phyloP scores from a whole-genome alignment of 2,797 vertebrate genomes.

The Scyliorhinus canicula region DNA sequence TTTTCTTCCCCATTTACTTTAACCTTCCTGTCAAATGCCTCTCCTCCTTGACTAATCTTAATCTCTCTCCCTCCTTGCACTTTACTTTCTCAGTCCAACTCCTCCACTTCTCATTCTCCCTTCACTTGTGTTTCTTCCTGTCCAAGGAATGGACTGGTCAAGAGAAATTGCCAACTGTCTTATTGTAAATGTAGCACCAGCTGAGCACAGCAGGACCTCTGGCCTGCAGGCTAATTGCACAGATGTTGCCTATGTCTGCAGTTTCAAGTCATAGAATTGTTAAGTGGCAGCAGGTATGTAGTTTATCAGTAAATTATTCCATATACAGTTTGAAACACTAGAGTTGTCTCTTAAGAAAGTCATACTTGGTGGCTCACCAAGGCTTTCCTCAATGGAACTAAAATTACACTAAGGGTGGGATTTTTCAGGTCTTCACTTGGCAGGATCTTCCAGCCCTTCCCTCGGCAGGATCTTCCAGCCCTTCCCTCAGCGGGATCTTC shows the following conservation, averaged over 20 bases:
- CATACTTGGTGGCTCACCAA: not conserved
- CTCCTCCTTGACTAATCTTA: not conserved
- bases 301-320: not conserved
- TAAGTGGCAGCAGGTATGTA: not conserved
- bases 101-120: too few species aligned
- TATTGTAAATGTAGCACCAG: not conserved
- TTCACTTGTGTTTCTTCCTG: not conserved
- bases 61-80: not conserved
- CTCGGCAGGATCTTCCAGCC: too few species aligned
- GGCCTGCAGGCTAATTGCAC: not conserved
- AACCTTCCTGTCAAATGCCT: not conserved
- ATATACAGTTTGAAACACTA: not conserved
- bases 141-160: not conserved
- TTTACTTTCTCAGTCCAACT: not conserved
- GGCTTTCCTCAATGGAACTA: not conserved
- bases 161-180: not conserved
- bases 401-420: too few species aligned
- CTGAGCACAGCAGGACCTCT: not conserved
- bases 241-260: not conserved
- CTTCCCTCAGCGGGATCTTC: too few species aligned
- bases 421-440: too few species aligned
- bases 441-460: too few species aligned
- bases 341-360: not conserved
- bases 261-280: not conserved
- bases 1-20: not conserved